Evolutionary conservation across 2,797 vertebrate genomes (phyloP), one percentile per base, ranked within the genome.

Genomic region (Mormyrus proboscirostris): DNA sequence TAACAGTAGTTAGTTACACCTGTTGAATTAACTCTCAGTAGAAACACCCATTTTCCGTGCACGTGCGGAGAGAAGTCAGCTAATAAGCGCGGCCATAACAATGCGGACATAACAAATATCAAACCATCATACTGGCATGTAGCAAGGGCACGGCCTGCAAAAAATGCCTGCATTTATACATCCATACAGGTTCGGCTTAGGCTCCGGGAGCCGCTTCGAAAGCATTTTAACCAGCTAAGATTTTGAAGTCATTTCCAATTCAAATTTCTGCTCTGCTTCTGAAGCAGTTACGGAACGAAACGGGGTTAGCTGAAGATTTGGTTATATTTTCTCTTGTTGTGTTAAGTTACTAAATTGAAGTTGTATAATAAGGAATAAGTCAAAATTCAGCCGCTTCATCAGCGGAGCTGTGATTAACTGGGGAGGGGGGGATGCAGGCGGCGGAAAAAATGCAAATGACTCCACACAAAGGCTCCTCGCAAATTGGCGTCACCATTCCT

Each of bases 401-500:
- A 97, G 97, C 96, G 95, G 96, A 97, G 97, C 97, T 98, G 98
- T 99, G 98, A 99, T 99, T 99, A 99, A 99, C 97, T 96, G 97
- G 94, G 93, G 90, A 41, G 76, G 91, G 89, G 93, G 96, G 96
- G 97, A 98, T 96, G 96, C 97, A 97, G 97, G 96, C 97, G 96
- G 96, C 96, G 82, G 95, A 96, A 97, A 94, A 96, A 97, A 99
- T 97, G 98, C 97, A 99, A 99, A 99, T 99, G 97, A 97, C 96
- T 97, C 97, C 91, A 94, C 97, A 99, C 98, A 99, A 99, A 99
- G 98, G 97, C 98, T 97, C 95, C 97, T 97, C 97, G 96, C 98
- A 99, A 99, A 99, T 99, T 99, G 98, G 98, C 98, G 98, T 99
- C 98, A 99, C 98, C 98, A 98, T 99, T 99, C 98, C 98, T 99